phyloP scores from a whole-genome alignment of 1,140 invertebrate species.

The Caenorhabditis briggsae region DNA sequence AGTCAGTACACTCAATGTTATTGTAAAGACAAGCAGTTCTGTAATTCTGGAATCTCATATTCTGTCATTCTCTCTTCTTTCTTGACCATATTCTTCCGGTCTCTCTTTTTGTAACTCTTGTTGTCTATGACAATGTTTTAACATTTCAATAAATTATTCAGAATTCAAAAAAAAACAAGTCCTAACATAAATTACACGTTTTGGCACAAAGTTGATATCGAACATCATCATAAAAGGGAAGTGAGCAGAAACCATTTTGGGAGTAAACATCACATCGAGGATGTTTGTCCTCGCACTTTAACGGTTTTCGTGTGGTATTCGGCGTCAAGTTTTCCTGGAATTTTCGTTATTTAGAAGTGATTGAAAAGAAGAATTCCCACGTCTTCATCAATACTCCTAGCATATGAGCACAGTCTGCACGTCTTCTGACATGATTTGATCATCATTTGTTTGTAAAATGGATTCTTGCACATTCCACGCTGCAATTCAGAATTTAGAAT shows the following conservation, averaged over 20 bases:
- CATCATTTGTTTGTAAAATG: conserved; percentile 45
- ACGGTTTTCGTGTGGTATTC: neutral
- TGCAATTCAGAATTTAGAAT: neutral
- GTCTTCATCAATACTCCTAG: conserved; percentile 23
- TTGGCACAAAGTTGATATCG: conserved; percentile 43
- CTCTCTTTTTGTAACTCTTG: neutral
- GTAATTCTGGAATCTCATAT: conserved; percentile 29
- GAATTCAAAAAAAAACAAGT: neutral
- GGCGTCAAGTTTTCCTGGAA: conserved; percentile 29
- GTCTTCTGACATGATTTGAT: conserved; percentile 42
- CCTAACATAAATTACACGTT: conserved; percentile 55
- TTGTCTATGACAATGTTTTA: neutral
- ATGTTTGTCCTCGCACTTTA: conserved; percentile 48
- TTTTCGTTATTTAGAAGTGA: neutral
- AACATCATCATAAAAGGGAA: conserved; percentile 32
- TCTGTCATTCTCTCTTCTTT: neutral
- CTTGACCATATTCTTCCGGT: neutral
- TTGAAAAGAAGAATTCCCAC: neutral
- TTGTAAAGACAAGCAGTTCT: conserved; percentile 59
- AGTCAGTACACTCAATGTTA: conserved; percentile 55
- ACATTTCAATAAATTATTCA: neutral
- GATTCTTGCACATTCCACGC: conserved; percentile 38
- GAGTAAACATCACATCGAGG: conserved; percentile 41
- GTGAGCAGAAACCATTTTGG: conserved; percentile 54
- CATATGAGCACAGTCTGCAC: conserved; percentile 25